Evolutionary conservation across 2,888 invertebrate genomes (phyloP).

Genomic region (Coenonympha arcania): DNA sequence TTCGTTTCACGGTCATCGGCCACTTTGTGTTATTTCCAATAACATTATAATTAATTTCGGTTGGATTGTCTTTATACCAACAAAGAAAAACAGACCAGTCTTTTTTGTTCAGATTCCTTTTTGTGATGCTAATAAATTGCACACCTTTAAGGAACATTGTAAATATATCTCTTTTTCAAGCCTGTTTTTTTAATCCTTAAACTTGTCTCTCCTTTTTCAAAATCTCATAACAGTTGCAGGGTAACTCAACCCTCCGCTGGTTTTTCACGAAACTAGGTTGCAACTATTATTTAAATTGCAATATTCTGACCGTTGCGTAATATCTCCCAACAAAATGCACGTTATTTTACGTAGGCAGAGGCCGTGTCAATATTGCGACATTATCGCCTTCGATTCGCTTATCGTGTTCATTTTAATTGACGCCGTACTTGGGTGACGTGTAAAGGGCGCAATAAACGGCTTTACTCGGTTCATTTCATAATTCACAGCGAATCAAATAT

Average conservation of each 20-base stretch:
- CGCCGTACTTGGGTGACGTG: conserved; percentile 10
- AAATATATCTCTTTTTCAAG: not conserved
- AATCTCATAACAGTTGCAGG: too few relatives aligned
- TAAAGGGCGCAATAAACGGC: conserved; percentile 2
- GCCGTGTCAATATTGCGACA: conserved; percentile 21
- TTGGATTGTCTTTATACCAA: not conserved
- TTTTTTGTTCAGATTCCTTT: not conserved
- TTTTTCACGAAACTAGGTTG: too few relatives aligned
- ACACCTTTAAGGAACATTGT: not conserved
- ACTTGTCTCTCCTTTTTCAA: too few relatives aligned
- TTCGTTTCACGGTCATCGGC: conserved; percentile 19
- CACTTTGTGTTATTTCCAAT: conserved; percentile 11
- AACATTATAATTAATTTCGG: not conserved
- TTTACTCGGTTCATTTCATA: not conserved
- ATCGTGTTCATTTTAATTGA: conserved; percentile 21
- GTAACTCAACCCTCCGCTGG: too few relatives aligned
- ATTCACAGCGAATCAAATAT: too few relatives aligned
- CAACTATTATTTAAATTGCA: not conserved
- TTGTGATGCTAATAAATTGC: not conserved
- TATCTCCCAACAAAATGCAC: conserved; percentile 8
- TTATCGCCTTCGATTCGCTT: conserved; percentile 20
- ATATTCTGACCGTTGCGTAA: conserved; percentile 8
- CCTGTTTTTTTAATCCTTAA: not conserved
- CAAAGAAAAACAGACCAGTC: not conserved
- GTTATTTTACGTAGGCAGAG: conserved; percentile 20